A percentile compares a stretch with the other conserved stretches of the same genome.
Evolutionary conservation across 2,797 vertebrate species (phyloP).

Genomic region (Todus mexicanus): DNA sequence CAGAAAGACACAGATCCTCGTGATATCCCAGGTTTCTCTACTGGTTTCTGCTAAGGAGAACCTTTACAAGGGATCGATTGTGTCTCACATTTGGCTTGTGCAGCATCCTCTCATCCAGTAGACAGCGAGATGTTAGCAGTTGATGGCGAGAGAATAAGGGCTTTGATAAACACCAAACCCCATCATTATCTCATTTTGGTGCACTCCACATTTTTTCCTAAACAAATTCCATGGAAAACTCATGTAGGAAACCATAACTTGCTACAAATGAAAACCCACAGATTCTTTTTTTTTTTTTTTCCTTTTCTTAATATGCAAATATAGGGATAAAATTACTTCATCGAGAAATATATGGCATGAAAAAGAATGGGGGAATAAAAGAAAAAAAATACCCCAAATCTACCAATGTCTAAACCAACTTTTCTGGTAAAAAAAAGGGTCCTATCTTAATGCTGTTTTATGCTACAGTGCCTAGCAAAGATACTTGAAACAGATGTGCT

Average conservation of each 20-base stretch:
- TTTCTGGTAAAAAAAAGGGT: neutral
- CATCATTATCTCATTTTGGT: slow-evolving; percentile 75
- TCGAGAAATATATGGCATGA: slow-evolving; percentile 35
- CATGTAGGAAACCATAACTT: slow-evolving; percentile 66
- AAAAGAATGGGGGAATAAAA: neutral
- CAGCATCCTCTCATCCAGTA: neutral
- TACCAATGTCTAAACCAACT: neutral
- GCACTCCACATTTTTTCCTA: slow-evolving; percentile 69
- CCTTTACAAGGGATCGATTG: neutral
- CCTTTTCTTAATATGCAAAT: slow-evolving; percentile 42
- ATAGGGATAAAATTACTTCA: slow-evolving; percentile 49
- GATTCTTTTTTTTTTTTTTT: slow-evolving; percentile 23
- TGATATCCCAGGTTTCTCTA: rapidly evolving
- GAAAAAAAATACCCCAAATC: neutral
- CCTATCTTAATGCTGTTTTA: neutral
- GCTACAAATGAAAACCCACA: slow-evolving; percentile 68
- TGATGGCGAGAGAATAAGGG: no score
- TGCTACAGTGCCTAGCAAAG: neutral
- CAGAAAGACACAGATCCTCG: neutral
- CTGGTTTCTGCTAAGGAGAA: neutral
- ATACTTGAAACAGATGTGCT: neutral
- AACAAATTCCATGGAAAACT: slow-evolving; percentile 73
- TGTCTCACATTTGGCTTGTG: neutral
- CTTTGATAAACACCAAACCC: slow-evolving; percentile 75
- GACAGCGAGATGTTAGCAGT: neutral